A percentile compares a stretch with the other conserved stretches of the same genome.
phyloP scores from a whole-genome alignment of 2,888 invertebrate species.

The Chymomyza procnemis region DNA sequence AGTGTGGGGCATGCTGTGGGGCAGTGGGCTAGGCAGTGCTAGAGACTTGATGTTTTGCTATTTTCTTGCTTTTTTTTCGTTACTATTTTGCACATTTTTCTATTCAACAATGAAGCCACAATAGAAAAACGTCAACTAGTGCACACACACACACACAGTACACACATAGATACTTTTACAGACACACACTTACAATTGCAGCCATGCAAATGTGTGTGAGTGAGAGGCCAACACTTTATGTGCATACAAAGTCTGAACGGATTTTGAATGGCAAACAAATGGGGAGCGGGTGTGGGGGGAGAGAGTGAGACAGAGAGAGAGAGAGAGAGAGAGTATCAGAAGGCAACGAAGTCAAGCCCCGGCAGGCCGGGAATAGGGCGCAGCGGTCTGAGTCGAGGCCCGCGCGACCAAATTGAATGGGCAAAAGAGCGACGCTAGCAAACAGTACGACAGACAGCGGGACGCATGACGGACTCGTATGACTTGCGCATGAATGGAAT shows the following conservation, averaged over 20 bases:
- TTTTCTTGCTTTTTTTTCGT: slow-evolving; percentile 53
- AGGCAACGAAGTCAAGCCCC: slow-evolving; percentile 17
- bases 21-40: not conserved
- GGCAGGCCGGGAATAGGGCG: not conserved
- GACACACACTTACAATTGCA: not conserved
- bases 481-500: slow-evolving; percentile 69
- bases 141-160: slow-evolving; percentile 35
- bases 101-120: slow-evolving; percentile 74
- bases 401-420: slow-evolving; percentile 18
- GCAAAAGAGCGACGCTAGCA: slow-evolving; percentile 3
- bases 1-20: too few relatives aligned
- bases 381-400: not conserved
- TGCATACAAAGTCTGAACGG: slow-evolving; percentile 73
- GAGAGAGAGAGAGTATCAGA: not conserved
- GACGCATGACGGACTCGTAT: slow-evolving; percentile 56
- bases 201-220: slow-evolving; percentile 23
- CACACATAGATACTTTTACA: slow-evolving; percentile 24
- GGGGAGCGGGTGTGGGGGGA: not conserved
- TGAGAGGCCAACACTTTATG: slow-evolving; percentile 58
- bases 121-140: slow-evolving; percentile 72
- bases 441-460: slow-evolving; percentile 34
- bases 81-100: slow-evolving; percentile 73
- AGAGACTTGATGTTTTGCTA: slow-evolving; percentile 35
- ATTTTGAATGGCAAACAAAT: slow-evolving; percentile 72
- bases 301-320: slow-evolving; percentile 56